A percentile compares a stretch with the other conserved stretches of the same genome.
Evolutionary conservation across 37 sponge, comb jelly and placozoan genomes (phyloP).

Genomic region (Aphrocallistes beatrix): DNA sequence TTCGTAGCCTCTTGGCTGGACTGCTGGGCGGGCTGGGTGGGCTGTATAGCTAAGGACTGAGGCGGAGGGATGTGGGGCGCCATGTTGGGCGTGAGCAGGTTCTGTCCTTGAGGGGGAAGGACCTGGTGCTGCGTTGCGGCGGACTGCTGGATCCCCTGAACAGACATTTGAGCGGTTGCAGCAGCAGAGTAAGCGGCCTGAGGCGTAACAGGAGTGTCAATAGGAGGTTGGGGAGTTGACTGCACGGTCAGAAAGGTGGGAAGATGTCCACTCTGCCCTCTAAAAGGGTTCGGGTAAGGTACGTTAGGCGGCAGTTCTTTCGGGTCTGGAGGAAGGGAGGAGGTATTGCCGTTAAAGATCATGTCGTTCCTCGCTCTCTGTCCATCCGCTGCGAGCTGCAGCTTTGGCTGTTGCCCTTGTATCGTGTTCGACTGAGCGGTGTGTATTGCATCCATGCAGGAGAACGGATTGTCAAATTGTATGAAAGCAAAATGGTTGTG

Average conservation of each 20-base stretch:
- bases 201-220: background rate
- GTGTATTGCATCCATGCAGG: slow-evolving; percentile 8
- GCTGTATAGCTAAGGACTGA: background rate
- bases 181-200: background rate
- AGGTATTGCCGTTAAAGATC: background rate
- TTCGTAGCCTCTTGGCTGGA: background rate
- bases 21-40: background rate
- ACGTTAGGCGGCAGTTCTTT: background rate
- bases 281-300: background rate
- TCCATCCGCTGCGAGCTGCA: background rate
- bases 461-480: background rate
- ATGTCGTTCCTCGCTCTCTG: slow-evolving; percentile 3
- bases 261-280: background rate
- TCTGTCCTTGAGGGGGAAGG: background rate
- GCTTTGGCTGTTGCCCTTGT: background rate
- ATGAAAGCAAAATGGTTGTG: slow-evolving; percentile 13
- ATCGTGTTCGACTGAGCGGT: slow-evolving; percentile 1
- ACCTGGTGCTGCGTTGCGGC: background rate
- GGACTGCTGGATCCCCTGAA: background rate
- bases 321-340: slow-evolving; percentile 3
- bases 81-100: too few species aligned
- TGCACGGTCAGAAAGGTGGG: background rate
- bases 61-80: too few species aligned
- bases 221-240: background rate
- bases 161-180: background rate